phyloP scores from a whole-genome alignment of 2,797 vertebrate genomes.

The Cuculus canorus region DNA sequence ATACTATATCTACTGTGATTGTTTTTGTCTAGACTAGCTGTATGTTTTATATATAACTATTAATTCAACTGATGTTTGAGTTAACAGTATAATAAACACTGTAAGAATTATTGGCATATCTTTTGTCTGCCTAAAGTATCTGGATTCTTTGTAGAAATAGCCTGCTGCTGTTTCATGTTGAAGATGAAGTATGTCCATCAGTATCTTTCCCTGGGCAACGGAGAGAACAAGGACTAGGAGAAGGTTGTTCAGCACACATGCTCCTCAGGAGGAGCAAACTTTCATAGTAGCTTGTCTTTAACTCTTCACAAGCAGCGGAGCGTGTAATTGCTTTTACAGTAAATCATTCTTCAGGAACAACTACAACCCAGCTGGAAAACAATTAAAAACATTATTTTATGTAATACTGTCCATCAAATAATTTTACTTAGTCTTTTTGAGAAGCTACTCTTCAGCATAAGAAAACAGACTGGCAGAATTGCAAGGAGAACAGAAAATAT shows the following conservation, averaged over 20 bases:
- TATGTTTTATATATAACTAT: background rate
- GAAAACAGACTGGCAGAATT: background rate
- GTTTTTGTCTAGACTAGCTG: background rate
- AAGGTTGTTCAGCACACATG: background rate
- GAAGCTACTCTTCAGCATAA: background rate
- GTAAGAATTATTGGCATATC: background rate
- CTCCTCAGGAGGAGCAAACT: background rate
- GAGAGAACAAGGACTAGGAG: background rate
- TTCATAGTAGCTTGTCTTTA: background rate
- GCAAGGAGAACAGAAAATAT: background rate
- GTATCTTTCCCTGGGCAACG: background rate
- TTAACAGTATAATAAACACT: background rate
- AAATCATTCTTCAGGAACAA: background rate
- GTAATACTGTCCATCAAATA: background rate
- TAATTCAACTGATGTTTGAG: background rate
- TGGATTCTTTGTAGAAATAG: background rate
- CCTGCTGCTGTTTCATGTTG: background rate
- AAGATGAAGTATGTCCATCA: background rate
- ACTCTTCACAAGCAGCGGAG: constrained; percentile 7
- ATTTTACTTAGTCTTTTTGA: background rate
- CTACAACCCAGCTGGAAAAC: constrained; percentile 2
- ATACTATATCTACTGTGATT: background rate
- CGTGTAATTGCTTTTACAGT: constrained; percentile 40
- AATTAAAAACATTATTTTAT: constrained; percentile 19
- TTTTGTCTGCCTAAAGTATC: background rate